Evolutionary conservation across 2,888 invertebrate species (phyloP), one percentile per base, ranked within the genome.

Genomic region (Ectobius pallidus): DNA sequence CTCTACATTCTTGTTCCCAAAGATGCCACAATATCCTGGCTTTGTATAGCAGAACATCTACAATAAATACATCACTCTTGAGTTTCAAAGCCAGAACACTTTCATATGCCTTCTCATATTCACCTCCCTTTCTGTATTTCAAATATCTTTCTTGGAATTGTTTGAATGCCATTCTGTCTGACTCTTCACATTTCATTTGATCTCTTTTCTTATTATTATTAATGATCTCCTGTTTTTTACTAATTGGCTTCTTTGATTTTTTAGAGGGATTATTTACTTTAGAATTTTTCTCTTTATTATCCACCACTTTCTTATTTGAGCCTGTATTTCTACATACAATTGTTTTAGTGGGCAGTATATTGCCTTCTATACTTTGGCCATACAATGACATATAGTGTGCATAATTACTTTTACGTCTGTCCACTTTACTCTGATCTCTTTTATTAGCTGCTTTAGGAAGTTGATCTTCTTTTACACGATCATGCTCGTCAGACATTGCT

Each of bases 301-400:
- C 27, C 25, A 20, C 49, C 22, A 16, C 20, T 69, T 69, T 69
- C 55, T 34, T 34, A 34, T 34, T 34, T 7, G 6, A 7, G 6
- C 11, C 34, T 34, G 34, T 34, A 7, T 34, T 34, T 7, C 7
- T 34, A 55, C 69, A 55, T 27, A 69, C 25, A 55, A 69, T 58
- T 16, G 52, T 25, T 25, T 25, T 69, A n/a, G 69, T 20, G 49
- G 11, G 22, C 2, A 16, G 7, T 11, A n/a, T 16, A 16, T 42
- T 55, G 27, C 69, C 69, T 58, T 69, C 69, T 22, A 69, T 69
- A 55, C 58, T 69, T 22, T 34, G 39, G 4, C 69, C 69, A 39
- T 55, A 69, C 6, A 55, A 16, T 27, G 52, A 25, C 58, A 69
- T 42, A 25, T 58, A 69, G 14, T 58, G 16, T 18, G 58, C 25